Percentiles rank a stretch among this genome's conserved stretches.
Evolutionary conservation across 2,113 vertebrate genomes (phyloP).

Genomic region (Lepus timidus): DNA sequence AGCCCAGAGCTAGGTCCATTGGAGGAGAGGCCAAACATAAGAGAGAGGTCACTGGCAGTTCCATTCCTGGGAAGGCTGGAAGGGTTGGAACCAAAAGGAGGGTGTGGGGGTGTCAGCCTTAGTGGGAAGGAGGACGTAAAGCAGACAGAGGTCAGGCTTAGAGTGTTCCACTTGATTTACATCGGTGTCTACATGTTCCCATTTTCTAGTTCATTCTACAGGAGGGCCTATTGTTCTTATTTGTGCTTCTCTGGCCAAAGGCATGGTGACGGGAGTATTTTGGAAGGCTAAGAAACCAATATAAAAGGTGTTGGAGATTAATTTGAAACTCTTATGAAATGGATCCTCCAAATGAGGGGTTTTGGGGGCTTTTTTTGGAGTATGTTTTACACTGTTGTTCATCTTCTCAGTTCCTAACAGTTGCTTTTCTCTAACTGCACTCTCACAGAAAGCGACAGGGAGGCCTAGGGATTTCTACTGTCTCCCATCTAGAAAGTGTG

Average conservation of each 20-base stretch:
- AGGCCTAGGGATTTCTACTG: background rate
- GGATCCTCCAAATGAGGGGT: background rate
- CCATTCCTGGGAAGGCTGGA: background rate
- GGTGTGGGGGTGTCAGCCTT: background rate
- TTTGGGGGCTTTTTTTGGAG: background rate
- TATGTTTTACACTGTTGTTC: background rate
- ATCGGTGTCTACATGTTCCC: background rate
- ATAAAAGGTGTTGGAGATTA: background rate
- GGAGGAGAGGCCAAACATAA: background rate
- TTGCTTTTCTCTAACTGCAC: background rate
- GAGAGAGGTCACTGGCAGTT: background rate
- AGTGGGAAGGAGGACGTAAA: background rate
- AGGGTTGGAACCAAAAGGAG: background rate
- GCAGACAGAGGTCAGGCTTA: background rate
- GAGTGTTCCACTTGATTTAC: background rate
- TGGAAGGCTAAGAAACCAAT: background rate
- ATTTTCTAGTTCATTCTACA: background rate
- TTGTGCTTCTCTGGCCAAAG: background rate
- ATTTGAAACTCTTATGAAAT: slow-evolving; percentile 35
- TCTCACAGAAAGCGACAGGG: background rate
- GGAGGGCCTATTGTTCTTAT: background rate
- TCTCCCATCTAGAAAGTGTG: background rate
- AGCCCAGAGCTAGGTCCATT: background rate
- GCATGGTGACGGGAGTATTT: background rate
- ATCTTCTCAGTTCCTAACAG: background rate